Percentiles rank a stretch among this genome's conserved stretches.
phyloP scores from a whole-genome alignment of 2,888 invertebrate species.

The Cryptus armator region DNA sequence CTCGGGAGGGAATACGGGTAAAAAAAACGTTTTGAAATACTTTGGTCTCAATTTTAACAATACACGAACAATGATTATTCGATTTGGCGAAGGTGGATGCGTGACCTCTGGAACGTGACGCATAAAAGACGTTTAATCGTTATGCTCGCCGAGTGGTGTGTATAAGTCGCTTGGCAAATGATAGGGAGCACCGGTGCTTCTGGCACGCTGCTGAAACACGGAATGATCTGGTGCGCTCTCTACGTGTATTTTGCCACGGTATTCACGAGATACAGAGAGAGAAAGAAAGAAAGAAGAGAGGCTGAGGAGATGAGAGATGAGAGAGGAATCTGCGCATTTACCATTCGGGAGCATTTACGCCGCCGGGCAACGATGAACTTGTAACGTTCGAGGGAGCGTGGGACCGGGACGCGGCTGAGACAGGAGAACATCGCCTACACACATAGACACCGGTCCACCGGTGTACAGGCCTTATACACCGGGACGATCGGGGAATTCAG shows the following conservation, averaged over 20 bases:
- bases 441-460: slow-evolving; percentile 11
- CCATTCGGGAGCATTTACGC: slow-evolving; percentile 70
- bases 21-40: neutral
- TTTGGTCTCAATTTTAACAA: slow-evolving; percentile 23
- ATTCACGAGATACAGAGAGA: slow-evolving; percentile 40
- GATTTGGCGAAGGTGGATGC: slow-evolving; percentile 38
- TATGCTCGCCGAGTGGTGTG: slow-evolving; percentile 11
- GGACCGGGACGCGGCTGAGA: slow-evolving; percentile 70
- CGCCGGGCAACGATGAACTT: slow-evolving; percentile 77
- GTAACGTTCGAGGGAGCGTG: slow-evolving; percentile 77
- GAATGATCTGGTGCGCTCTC: slow-evolving; percentile 46
- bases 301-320: slow-evolving; percentile 60
- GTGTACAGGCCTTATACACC: neutral
- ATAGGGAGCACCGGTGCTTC: slow-evolving; percentile 52
- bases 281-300: slow-evolving; percentile 34
- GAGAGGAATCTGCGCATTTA: slow-evolving; percentile 64
- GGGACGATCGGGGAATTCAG: slow-evolving; percentile 60
- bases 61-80: slow-evolving; percentile 40
- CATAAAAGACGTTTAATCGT: slow-evolving; percentile 54
- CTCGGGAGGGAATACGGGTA: neutral
- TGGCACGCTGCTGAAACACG: slow-evolving; percentile 62
- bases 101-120: slow-evolving; percentile 50
- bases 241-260: slow-evolving; percentile 36
- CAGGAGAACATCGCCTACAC: slow-evolving; percentile 27
- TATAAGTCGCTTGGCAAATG: slow-evolving; percentile 50